A percentile compares a stretch with the other conserved stretches of the same genome.
Conservation (phyloP, 1,140 invertebrate genomes). For the Apis laboriosa region DNA sequence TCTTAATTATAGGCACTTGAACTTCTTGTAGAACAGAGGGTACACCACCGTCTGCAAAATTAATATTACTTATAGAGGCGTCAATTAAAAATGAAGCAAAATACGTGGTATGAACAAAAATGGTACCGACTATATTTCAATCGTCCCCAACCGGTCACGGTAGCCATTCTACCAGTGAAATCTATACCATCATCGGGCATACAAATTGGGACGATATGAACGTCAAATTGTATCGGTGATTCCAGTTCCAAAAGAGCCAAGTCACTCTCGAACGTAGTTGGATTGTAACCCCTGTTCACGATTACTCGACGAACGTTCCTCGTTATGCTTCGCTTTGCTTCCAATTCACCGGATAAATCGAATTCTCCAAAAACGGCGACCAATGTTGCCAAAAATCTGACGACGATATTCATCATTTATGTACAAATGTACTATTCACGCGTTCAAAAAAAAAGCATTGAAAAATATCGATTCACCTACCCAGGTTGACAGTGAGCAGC, state of each 20-base stretch:
- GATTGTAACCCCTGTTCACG: conserved; percentile 93
- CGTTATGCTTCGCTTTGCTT: conserved; percentile 88
- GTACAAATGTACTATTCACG: background rate
- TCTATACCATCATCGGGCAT: conserved; percentile 91
- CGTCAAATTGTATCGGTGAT: conserved; percentile 90
- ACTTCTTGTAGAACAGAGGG: conserved; percentile 95
- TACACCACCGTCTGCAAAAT: conserved; percentile 88
- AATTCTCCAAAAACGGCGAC: conserved; percentile 95
- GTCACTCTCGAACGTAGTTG: conserved; percentile 95
- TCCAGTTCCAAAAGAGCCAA: conserved; percentile 93
- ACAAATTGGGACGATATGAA: conserved; percentile 95
- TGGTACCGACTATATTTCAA: conserved; percentile 83
- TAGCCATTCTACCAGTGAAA: conserved; percentile 91
- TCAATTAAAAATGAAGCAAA: too few species aligned
- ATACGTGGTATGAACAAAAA: background rate
- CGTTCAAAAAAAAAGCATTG: too few species aligned
- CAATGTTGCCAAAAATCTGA: conserved; percentile 92
- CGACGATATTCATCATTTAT: conserved; percentile 26
- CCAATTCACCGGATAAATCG: conserved; percentile 92
- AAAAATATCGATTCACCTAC: conserved; percentile 79
- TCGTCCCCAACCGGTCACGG: conserved; percentile 90
- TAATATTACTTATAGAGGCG: background rate
- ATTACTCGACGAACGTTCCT: conserved; percentile 94
- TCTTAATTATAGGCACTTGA: conserved; percentile 95
- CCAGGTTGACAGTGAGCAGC: conserved; percentile 97